Evolutionary conservation across 2,113 vertebrate genomes (phyloP), one percentile per base, ranked within the genome.

Genomic region (Lampris megalopsis): DNA sequence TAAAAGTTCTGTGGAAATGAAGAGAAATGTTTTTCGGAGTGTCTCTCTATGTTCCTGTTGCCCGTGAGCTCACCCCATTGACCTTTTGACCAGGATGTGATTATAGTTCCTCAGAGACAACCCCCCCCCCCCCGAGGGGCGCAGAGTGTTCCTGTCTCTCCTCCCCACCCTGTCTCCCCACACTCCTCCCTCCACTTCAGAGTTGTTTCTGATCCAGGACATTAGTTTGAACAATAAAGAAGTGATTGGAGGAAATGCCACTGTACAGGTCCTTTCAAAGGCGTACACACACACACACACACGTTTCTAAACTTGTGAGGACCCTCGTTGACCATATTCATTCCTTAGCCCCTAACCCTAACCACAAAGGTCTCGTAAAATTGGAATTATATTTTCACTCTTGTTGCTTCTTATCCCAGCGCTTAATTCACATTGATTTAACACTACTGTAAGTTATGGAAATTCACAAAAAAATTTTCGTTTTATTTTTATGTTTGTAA

Each of bases 161-260:
- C 48, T 54, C 67, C 57, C 73, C 24, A 24, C 24, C 24, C 24
- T 24, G 24, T 24, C 24, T 24, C 24, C 24, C 24, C 24, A 24
- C 24, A 24, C 24, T 24, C 24, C 24, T 24, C 24, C 24, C 24
- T 24, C 24, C 24, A 24, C 24, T 24, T 24, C 24, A 24, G 24
- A 24, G 24, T 24, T 68, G 73, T 73, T 59, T 82, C 52, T 79
- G 77, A 73, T 70, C 84, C 5, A 24, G 24, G 24, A 63, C 79
- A 60, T 82, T 81, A 11, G 52, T 75, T 50, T 72, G 82, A 89
- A 91, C 86, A 85, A 88, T 91, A 85, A 24, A 77, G 66, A 69
- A 53, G 63, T 77, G 77, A 78, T 69, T 62, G 73, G 67, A 82
- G 86, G 86, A 88, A 84, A 90, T 87, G 85, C 86, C 88, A 68